phyloP scores from a whole-genome alignment of 2,888 invertebrate genomes.

The Calliopum simillimum region DNA sequence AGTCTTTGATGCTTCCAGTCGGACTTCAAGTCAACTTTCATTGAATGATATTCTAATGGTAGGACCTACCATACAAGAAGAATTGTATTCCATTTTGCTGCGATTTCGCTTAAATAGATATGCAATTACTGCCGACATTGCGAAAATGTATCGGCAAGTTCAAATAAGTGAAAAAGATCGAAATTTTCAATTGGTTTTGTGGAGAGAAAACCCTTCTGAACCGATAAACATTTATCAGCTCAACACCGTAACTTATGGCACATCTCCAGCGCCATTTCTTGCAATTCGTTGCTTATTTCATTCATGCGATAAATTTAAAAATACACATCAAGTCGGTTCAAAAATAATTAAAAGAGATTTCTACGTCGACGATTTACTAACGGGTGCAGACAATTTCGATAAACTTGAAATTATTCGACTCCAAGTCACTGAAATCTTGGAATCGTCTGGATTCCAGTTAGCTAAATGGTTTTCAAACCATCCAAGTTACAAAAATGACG shows the following conservation, averaged over 20 bases:
- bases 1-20: too few relatives aligned
- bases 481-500: not conserved
- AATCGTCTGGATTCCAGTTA: too few relatives aligned
- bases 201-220: conserved; percentile 22
- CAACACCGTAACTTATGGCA: conserved; percentile 38
- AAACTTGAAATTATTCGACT: conserved; percentile 31
- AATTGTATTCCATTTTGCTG: conserved; percentile 23
- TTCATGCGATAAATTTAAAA: conserved; percentile 34
- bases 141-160: conserved; percentile 35
- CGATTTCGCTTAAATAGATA: conserved; percentile 25
- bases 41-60: conserved; percentile 41
- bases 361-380: conserved; percentile 48
- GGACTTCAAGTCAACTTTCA: too few relatives aligned
- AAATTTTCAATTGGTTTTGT: conserved; percentile 28
- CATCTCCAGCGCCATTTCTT: conserved; percentile 40
- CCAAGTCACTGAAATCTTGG: too few relatives aligned
- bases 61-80: conserved; percentile 28
- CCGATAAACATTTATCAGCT: conserved; percentile 20
- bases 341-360: conserved; percentile 39
- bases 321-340: conserved; percentile 39
- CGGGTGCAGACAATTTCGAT: conserved; percentile 36
- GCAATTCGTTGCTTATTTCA: conserved; percentile 31
- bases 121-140: conserved; percentile 25
- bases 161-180: conserved; percentile 20
- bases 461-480: too few relatives aligned